Conservation (phyloP, 1,140 invertebrate species). For the Anagrus nilaparvatae region DNA sequence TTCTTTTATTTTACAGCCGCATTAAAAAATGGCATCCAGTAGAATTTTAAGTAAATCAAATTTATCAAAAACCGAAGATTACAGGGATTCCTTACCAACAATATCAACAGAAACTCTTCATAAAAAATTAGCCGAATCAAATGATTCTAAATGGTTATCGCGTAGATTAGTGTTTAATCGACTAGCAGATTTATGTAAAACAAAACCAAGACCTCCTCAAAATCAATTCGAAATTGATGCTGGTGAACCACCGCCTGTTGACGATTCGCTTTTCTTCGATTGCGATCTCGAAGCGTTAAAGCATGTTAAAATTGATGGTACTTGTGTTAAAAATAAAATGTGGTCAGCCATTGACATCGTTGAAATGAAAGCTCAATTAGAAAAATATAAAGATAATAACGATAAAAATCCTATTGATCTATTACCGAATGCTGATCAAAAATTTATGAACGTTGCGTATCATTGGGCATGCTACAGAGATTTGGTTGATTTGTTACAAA, state of each 20-base stretch:
- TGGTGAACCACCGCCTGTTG: conserved; percentile 31
- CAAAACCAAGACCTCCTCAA: no score
- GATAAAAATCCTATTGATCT: conserved; percentile 11
- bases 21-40: no score
- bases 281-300: conserved; percentile 28
- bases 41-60: no score
- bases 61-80: no score
- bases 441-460: conserved; percentile 30
- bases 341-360: conserved; percentile 33
- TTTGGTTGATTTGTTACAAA: conserved; percentile 25
- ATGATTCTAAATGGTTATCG: neutral
- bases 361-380: conserved; percentile 34
- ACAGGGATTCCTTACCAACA: no score
- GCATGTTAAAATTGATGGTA: conserved; percentile 34
- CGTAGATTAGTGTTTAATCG: no score
- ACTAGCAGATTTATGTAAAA: no score
- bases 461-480: conserved; percentile 36
- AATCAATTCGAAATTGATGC: conserved; percentile 38
- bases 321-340: conserved; percentile 36
- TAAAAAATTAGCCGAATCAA: neutral
- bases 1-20: no score
- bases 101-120: no score
- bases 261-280: conserved; percentile 37
- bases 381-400: conserved; percentile 35
- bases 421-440: conserved; percentile 14